Conservation (phyloP, 2,888 invertebrate species). For the Cetonia aurata region DNA sequence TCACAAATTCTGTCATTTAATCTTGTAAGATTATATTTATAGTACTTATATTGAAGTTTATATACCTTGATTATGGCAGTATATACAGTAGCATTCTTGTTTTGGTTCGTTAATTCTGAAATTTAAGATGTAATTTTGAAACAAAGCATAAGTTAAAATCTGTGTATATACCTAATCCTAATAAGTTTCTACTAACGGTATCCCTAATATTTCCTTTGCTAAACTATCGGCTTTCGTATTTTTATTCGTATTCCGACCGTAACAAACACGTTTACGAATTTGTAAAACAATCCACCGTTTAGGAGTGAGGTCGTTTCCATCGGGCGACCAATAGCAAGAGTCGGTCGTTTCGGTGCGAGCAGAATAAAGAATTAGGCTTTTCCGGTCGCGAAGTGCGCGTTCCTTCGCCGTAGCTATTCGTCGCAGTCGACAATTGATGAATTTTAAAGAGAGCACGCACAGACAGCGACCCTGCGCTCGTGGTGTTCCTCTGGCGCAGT, state of each 20-base stretch:
- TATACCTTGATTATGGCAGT: too few relatives aligned
- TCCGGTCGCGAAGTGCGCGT: constrained; percentile 47
- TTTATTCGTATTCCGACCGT: constrained; percentile 15
- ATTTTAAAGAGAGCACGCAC: constrained; percentile 40
- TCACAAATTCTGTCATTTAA: too few relatives aligned
- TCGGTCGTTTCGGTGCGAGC: constrained; percentile 46
- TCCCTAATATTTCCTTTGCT: too few relatives aligned
- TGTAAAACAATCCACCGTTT: constrained; percentile 36
- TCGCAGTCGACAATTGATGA: constrained; percentile 36
- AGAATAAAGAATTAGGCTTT: constrained; percentile 54
- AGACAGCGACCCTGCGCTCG: constrained; percentile 16
- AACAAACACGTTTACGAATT: constrained; percentile 32
- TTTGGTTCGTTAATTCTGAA: too few relatives aligned
- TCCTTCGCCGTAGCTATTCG: constrained; percentile 26
- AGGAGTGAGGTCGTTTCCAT: constrained; percentile 22
- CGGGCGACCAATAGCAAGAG: constrained; percentile 16
- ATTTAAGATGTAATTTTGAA: too few relatives aligned
- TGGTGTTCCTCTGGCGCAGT: not conserved
- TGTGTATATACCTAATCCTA: too few relatives aligned
- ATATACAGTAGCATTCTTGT: too few relatives aligned
- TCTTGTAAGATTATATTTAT: too few relatives aligned
- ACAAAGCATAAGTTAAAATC: too few relatives aligned
- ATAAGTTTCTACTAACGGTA: too few relatives aligned
- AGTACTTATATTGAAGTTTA: too few relatives aligned
- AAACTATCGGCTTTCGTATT: constrained; percentile 5